Base-by-base conservation (phyloP, 2,113 vertebrate genomes). In the Bombycilla garrulus region DNA sequence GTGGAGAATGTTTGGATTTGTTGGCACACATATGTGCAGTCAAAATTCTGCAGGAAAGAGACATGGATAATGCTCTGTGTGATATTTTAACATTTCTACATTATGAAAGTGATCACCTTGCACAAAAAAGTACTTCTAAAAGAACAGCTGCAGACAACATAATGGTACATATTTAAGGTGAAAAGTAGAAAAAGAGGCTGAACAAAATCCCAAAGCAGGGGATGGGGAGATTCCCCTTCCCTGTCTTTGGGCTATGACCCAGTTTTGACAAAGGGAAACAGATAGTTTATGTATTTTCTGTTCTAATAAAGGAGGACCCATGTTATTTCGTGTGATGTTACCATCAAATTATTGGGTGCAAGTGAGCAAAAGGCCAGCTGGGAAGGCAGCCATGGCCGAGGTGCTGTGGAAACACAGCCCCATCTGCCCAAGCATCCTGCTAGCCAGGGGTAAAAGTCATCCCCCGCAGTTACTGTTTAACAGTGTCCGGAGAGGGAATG, bases 11-110 rank as follows among this genome's bases (percentile, higher is more conserved):
- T 53, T 36, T 81, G 25, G 76, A 69, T 29, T 51, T 73, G 33
- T n/a, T 73, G 69, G 35, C 33, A 53, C 19, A 15, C 3, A 17
- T 10, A 26, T 0, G 0, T 36, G 3, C 17, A 38, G 25, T 2
- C 0, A 1, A 88, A 58, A 88, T 73, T 82, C 21, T 78, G 5
- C 3, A 2, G 28, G 31, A 53, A 57, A 53, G 40, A 36, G 42
- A 40, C 28, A 23, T 88, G 58, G 31, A 16, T 72, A 65, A 64
- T 44, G 15, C 8, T n/a, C 5, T 25, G 7, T 21, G 23, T 60
- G 31, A 33, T 65, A 53, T 72, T 92, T 87, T 69, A 91, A 50
- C 25, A 42, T 67, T 64, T 81, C 67, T 72, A 45, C 61, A n/a
- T 36, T 40, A n/a, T 57, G 57, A 76, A 74, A 87, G 29, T 12